Evolutionary conservation across 2,797 vertebrate genomes (phyloP).

Genomic region (Rhinogobio ventralis): DNA sequence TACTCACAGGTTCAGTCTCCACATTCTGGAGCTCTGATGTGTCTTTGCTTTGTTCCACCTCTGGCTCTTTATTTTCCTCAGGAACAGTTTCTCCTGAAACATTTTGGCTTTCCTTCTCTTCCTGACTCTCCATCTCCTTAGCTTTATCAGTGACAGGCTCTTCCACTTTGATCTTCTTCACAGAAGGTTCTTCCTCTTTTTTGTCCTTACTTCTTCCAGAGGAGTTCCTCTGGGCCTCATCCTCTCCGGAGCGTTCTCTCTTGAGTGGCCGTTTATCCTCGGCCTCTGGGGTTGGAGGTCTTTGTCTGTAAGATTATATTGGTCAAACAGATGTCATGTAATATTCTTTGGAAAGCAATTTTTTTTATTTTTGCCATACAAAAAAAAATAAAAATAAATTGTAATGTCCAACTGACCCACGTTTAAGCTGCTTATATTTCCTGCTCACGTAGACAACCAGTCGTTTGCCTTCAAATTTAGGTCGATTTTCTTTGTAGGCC

Average conservation of each 20-base stretch:
- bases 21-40: constrained; percentile 63
- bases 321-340: background rate
- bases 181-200: constrained; percentile 69
- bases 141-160: constrained; percentile 8
- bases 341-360: background rate
- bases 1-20: constrained; percentile 68
- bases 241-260: constrained; percentile 58
- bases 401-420: constrained; percentile 72
- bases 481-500: constrained; percentile 65
- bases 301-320: constrained; percentile 53
- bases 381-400: background rate
- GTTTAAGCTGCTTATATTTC: constrained; percentile 85
- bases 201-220: constrained; percentile 49
- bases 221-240: constrained; percentile 14
- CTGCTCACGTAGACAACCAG: constrained; percentile 81
- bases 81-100: constrained; percentile 54
- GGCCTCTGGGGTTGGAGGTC: constrained; percentile 54
- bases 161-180: constrained; percentile 72
- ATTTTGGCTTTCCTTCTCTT: constrained; percentile 68
- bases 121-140: constrained; percentile 70
- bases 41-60: constrained; percentile 55
- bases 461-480: constrained; percentile 74
- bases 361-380: background rate
- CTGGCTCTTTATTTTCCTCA: constrained; percentile 59
- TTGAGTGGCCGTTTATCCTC: constrained; percentile 63